These are phyloP conservation scores for Pseudomugil gertrudae DNA, from an alignment of 2,797 vertebrate genomes.

Conservation along the genomic window DNA sequence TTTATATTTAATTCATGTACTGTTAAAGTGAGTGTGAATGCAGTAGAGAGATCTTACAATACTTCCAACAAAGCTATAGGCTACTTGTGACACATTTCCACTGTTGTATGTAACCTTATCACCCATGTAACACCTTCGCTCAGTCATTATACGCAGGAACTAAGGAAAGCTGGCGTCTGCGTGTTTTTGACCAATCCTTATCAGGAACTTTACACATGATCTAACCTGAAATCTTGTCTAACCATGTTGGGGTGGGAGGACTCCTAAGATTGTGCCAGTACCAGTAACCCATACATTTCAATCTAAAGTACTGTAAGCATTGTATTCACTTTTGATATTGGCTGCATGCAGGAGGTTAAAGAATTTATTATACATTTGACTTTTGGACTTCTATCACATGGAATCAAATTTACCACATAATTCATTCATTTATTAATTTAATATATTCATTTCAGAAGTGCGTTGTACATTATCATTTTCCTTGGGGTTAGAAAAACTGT, in stretches of 20 bases:
- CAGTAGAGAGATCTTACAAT: too few species aligned
- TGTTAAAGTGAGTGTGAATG: too few species aligned
- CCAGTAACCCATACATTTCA: neutral
- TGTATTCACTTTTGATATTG: neutral
- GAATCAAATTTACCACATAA: slow-evolving; percentile 17
- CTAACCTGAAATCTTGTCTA: slow-evolving; percentile 47
- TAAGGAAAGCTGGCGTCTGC: too few species aligned
- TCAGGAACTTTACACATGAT: too few species aligned
- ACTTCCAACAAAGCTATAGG: too few species aligned
- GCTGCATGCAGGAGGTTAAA: slow-evolving; percentile 19
- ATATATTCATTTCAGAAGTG: slow-evolving; percentile 13
- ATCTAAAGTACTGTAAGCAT: slow-evolving; percentile 10
- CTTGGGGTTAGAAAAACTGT: slow-evolving; percentile 27
- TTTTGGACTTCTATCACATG: slow-evolving; percentile 44
- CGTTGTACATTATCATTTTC: slow-evolving; percentile 15
- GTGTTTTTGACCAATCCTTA: too few species aligned
- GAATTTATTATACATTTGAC: slow-evolving; percentile 34
- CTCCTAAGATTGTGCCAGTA: neutral
- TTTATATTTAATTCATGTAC: too few species aligned
- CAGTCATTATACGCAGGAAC: too few species aligned
- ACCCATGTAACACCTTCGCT: too few species aligned
- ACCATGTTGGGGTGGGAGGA: slow-evolving; percentile 13
- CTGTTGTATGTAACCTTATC: too few species aligned
- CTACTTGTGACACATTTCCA: slow-evolving; percentile 31
- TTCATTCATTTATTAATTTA: slow-evolving; percentile 16